Evolutionary conservation across 1,140 invertebrate genomes (phyloP), one percentile per base, ranked within the genome.

Genomic region (roundworm (Caenorhabditis elegans)): DNA sequence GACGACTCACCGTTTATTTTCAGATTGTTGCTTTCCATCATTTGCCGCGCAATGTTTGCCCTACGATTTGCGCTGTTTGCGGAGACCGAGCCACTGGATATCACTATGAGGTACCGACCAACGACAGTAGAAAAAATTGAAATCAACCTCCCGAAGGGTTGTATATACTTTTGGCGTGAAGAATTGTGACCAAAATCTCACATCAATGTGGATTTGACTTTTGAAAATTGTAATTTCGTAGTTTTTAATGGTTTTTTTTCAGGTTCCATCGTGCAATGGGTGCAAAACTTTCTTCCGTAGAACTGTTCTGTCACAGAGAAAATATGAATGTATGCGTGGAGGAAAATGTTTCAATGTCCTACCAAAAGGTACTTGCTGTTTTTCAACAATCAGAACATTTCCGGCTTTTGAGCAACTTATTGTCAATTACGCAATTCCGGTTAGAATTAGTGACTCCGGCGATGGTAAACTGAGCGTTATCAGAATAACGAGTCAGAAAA

Each of bases 201-300:
- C 53, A 60, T 60, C 26, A 60, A 31, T 31, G 53, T 60, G 53
- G 19, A 11, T 48, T 10, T 39, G 36, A 36, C 26, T 43, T 53
- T n/a, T 36, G 34, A 13, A 70, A 26, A 2, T 13, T 51, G 49
- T 26, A 24, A 24, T 13, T 31, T 15, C 34, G 53, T 60, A 34
- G 53, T 60, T 60, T 60, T 4, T 13, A 60, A 28, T 60, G 10
- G 49, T 26, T 19, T 31, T 51, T 34, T 48, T 79, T 19, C 78
- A 83, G 55, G 82, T 84, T 47, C 78, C 79, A 34, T 81, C 78
- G 10, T 84, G 82, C 53, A 84, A 84, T 77, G 82, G 82, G n/a
- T 84, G 82, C 49, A 84, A 84, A 49, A 84, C 82, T 15, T 84
- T 84, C 79, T 84, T 84, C 19, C 79, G 82, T 15, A 34, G 82